Conservation (phyloP, 2,797 vertebrate species). For the Myotis vivesi region DNA sequence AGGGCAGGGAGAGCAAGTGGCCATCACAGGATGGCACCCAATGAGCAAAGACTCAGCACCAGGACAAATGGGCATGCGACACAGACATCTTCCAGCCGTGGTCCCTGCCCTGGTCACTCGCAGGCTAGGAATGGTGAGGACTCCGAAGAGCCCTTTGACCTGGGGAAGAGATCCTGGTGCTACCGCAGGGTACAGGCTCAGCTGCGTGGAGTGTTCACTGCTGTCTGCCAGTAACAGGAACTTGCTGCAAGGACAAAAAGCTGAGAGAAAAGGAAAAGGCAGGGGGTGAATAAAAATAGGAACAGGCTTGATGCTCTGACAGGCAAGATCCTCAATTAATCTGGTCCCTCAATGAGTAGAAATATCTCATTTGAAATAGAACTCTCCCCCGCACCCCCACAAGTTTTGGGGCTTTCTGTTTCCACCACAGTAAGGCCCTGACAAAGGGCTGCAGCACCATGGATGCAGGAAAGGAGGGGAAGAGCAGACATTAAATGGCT, state of each 20-base stretch:
- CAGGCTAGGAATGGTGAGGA: not conserved
- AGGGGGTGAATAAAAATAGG: conserved; percentile 28
- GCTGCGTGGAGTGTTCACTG: not conserved
- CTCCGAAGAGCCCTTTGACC: not conserved
- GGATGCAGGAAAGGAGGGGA: conserved; percentile 31
- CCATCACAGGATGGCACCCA: not conserved
- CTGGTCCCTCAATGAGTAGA: not conserved
- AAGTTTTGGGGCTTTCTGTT: conserved; percentile 38
- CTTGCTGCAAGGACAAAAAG: not conserved
- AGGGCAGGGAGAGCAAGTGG: not conserved
- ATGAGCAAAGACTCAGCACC: not conserved
- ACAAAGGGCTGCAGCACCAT: conserved; percentile 30
- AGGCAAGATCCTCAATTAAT: not conserved
- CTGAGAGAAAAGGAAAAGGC: not conserved
- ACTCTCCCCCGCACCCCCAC: not conserved
- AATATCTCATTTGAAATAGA: conserved; percentile 15
- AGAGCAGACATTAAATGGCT: not conserved
- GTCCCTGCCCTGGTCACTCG: not conserved
- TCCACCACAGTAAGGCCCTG: not conserved
- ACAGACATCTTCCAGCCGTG: not conserved
- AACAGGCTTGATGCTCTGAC: not conserved
- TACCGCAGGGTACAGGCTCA: not conserved
- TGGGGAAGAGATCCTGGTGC: not conserved
- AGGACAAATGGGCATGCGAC: not conserved
- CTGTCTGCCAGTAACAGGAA: not conserved